A percentile compares a stretch with the other conserved stretches of the same genome.
These are phyloP conservation scores for Brachypodius melanocephalos DNA, from an alignment of 2,113 vertebrate species.

Conservation along the genomic window DNA sequence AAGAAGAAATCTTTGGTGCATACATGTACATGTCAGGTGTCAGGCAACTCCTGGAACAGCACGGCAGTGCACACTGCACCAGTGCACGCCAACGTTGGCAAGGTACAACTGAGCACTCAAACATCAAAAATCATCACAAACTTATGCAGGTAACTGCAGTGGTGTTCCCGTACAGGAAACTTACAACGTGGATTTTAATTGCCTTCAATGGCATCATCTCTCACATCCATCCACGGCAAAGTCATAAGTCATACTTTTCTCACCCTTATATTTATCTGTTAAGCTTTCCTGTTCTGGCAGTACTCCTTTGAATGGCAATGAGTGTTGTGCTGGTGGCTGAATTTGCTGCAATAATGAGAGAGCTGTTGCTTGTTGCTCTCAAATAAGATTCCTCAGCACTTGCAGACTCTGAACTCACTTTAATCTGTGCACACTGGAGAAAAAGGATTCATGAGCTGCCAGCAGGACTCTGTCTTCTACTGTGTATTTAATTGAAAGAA, in stretches of 20 bases:
- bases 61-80: fast-evolving
- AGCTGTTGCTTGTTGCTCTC: background rate
- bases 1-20: background rate
- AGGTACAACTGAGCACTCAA: background rate
- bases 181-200: background rate
- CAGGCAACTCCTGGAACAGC: background rate
- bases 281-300: background rate
- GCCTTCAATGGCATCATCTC: background rate
- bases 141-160: background rate
- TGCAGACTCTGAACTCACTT: background rate
- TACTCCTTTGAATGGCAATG: background rate
- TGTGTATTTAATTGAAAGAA: background rate
- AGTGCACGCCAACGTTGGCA: background rate
- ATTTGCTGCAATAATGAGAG: background rate
- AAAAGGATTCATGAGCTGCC: background rate
- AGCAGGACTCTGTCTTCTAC: background rate
- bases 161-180: background rate
- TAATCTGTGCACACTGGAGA: background rate
- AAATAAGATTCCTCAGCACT: background rate
- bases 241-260: background rate
- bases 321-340: background rate
- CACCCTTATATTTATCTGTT: background rate
- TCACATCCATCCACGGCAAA: background rate
- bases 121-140: background rate
- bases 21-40: fast-evolving